A percentile compares a stretch with the other conserved stretches of the same genome.
These are phyloP conservation scores for Lepidochrysops patricia DNA, from an alignment of 2,888 invertebrate genomes.

Conservation along the genomic window DNA sequence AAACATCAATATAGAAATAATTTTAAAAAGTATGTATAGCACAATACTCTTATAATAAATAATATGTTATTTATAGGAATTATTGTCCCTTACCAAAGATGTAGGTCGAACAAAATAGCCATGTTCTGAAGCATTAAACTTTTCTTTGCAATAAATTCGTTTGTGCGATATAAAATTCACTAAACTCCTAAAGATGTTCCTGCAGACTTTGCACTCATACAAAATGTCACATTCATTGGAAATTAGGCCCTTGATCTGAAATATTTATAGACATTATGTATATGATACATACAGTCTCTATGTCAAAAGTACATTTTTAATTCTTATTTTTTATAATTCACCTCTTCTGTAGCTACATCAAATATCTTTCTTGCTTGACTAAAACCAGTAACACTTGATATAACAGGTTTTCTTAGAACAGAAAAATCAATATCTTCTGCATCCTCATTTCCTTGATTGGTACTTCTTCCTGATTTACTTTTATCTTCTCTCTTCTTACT, in stretches of 20 bases:
- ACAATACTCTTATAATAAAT: slow-evolving; percentile 7
- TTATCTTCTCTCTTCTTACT: slow-evolving; percentile 59
- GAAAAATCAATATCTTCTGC: slow-evolving; percentile 69
- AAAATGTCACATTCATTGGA: slow-evolving; percentile 90
- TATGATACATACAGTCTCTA: not conserved
- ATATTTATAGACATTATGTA: slow-evolving; percentile 25
- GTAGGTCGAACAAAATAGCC: slow-evolving; percentile 57
- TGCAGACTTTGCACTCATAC: slow-evolving; percentile 91
- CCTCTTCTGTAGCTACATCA: slow-evolving; percentile 84
- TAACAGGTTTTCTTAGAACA: slow-evolving; percentile 78
- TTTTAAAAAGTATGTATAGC: not conserved
- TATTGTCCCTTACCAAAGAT: slow-evolving; percentile 49
- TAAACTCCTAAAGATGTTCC: slow-evolving; percentile 88
- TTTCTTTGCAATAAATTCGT: slow-evolving; percentile 83
- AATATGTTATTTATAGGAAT: slow-evolving; percentile 2
- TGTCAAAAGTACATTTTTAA: not conserved
- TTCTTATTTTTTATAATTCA: slow-evolving; percentile 42
- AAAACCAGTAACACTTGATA: slow-evolving; percentile 80
- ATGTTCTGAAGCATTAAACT: slow-evolving; percentile 61
- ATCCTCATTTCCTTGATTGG: slow-evolving; percentile 47
- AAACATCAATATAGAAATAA: slow-evolving; percentile 1
- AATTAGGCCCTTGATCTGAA: slow-evolving; percentile 82
- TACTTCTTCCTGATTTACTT: slow-evolving; percentile 44
- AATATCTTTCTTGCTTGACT: slow-evolving; percentile 81
- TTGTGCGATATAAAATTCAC: slow-evolving; percentile 94